Evolutionary conservation across 1,140 invertebrate genomes (phyloP).

Genomic region (Schlechtendalia chinensis): DNA sequence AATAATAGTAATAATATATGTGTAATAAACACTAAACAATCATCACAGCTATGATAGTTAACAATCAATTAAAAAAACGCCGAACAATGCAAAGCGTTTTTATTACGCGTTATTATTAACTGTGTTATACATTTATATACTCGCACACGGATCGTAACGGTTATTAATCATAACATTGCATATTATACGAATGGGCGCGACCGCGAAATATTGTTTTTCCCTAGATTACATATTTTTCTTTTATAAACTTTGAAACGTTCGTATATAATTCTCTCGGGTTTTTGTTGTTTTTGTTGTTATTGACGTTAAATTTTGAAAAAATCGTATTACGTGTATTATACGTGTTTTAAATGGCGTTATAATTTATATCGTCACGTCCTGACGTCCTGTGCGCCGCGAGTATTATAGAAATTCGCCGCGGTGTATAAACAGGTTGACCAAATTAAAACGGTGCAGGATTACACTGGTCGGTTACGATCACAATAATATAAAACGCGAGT

Average conservation of each 20-base stretch:
- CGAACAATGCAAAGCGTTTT: constrained; percentile 14
- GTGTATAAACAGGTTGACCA: constrained; percentile 26
- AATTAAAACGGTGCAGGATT: constrained; percentile 18
- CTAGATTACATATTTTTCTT: not conserved
- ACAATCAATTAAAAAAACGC: constrained; percentile 7
- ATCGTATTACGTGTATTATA: too few relatives aligned
- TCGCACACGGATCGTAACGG: not conserved
- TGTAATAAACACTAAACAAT: not conserved
- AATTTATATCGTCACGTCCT: not conserved
- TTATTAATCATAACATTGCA: not conserved
- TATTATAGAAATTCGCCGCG: not conserved
- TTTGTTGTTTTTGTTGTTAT: too few relatives aligned
- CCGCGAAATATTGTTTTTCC: not conserved
- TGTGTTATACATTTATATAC: not conserved
- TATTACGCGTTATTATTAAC: not conserved
- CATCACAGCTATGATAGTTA: not conserved
- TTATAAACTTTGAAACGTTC: too few relatives aligned
- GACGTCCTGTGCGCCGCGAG: too few relatives aligned
- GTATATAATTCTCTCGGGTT: too few relatives aligned
- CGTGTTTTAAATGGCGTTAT: not conserved
- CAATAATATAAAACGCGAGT: not conserved
- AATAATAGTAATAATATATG: too few relatives aligned
- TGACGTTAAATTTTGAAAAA: too few relatives aligned
- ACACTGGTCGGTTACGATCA: constrained; percentile 6
- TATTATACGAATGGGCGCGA: too few relatives aligned